Base-by-base conservation (phyloP, 2,113 vertebrate species). In the Brachyistius frenatus region DNA sequence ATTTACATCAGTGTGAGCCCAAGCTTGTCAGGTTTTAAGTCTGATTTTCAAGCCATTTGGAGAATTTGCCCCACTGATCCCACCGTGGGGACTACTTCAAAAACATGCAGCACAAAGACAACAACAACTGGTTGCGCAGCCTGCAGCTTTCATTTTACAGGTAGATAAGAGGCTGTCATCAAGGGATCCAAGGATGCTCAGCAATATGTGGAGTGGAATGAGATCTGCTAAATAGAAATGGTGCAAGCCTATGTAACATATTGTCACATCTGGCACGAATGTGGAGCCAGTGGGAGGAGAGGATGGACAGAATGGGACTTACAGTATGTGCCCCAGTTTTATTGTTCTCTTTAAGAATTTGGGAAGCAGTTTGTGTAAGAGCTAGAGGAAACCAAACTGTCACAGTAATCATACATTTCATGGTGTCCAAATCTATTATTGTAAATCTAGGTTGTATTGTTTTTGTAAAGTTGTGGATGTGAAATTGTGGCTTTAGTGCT, bases 181-280 rank as follows among this genome's bases (percentile, higher is more conserved):
- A 8, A 10, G 23, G 61, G 41, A 46, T 65, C 31, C 44, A 46
- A 47, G 41, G 16, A 11, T 23, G 61, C 44, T 69, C 46, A 46
- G 36, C 58, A 65, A n/a, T 37, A 56, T 37, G 31, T 66, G 7
- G 37, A 61, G 31, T 50, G 35, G 30, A 54, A 23, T 62, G 16
- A 77, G 54, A 57, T 56, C 47, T 68, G 14, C 13, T 66, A 49
- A 64, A 72, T 3, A 73, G 55, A 35, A 23, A 49, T n/a, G 35
- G 13, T 62, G 47, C 35, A 72, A 57, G 15, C 14, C 7, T 5
- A 10, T 47, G 23, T 11, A 41, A 41, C 50, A 39, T 50, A 64
- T 23, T 31, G 55, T 41, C 49, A 68, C 7, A 55, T 62, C 5
- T 66, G 47, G 32, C 30, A 35, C 57, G 23, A 37, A 68, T 31